Evolutionary conservation across 2,113 vertebrate species (phyloP), one percentile per base, ranked within the genome.

Genomic region (Heterochromis multidens): DNA sequence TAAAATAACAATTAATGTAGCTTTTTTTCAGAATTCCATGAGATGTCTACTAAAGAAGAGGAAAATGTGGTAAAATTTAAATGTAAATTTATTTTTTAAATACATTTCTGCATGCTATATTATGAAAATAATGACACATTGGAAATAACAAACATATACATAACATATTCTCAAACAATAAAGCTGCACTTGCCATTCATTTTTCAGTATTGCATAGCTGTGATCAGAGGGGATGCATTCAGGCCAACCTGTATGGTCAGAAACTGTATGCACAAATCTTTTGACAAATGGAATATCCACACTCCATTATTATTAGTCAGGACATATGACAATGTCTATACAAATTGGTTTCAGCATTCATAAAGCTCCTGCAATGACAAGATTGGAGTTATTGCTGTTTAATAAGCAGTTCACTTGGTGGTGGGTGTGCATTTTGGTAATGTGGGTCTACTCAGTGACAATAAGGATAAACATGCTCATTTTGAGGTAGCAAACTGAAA

Each of bases 201-300:
- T 95, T 94, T 94, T 94, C 40, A 49, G n/a, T 61, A 77, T 91
- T 95, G 95, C 95, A 95, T 93, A 95, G 94, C 94, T 92, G 86
- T 91, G 87, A 86, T 88, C 80, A 89, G 77, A 86, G 40, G 62
- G 82, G 82, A 80, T 76, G 81, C 60, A 80, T 72, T 87, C 88
- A 81, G 85, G 54, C 70, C 78, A 86, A 80, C 84, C 78, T 89
- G 63, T 54, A 79, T 52, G 67, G 57, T 90, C 84, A 89, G 84
- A 35, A 89, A 59, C 12, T 54, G 31, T 65, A 61, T 5, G 56
- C 27, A 77, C 76, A 83, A 62, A 77, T 56, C 14, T 77, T 14
- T 8, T 56, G 35, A 82, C 27, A 59, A 77, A 3, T 85, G 29
- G 11, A 84, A 89, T 58, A 77, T 40, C 60, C 56, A 56, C 59